Conservation (phyloP, 2,888 invertebrate genomes). For the Rotaria magnacalcarata region DNA sequence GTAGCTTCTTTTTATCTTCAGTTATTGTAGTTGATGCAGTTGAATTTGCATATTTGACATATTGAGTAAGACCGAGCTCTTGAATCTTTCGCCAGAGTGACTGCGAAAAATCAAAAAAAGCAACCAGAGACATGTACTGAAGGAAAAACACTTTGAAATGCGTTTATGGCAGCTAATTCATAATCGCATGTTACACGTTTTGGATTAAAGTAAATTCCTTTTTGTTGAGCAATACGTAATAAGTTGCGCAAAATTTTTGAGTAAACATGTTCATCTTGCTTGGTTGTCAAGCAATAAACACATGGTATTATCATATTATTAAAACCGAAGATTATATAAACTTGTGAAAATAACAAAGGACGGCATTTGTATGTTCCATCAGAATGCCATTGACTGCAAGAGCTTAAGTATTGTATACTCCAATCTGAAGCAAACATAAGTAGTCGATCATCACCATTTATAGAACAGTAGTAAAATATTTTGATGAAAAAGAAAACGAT, state of each 20-base stretch:
- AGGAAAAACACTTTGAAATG: neutral
- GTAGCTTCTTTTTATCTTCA: no score
- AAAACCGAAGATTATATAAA: neutral
- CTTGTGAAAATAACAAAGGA: neutral
- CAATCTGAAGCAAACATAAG: neutral
- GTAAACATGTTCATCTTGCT: neutral
- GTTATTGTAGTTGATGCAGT: no score
- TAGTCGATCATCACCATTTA: neutral
- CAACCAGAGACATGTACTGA: neutral
- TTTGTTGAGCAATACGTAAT: neutral
- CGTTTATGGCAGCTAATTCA: neutral
- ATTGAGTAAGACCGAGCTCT: no score
- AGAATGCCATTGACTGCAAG: neutral
- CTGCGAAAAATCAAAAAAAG: neutral
- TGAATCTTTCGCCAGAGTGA: no score
- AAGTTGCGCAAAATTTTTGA: neutral
- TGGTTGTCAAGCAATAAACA: neutral
- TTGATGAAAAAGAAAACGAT: no score
- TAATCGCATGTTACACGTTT: neutral
- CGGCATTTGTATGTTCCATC: neutral
- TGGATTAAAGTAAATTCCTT: neutral
- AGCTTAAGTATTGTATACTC: neutral
- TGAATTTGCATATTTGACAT: no score
- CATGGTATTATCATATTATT: constrained; percentile 4
- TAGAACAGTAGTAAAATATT: neutral